Conservation (phyloP, 1,140 invertebrate species). For the Cotesia chilonis region DNA sequence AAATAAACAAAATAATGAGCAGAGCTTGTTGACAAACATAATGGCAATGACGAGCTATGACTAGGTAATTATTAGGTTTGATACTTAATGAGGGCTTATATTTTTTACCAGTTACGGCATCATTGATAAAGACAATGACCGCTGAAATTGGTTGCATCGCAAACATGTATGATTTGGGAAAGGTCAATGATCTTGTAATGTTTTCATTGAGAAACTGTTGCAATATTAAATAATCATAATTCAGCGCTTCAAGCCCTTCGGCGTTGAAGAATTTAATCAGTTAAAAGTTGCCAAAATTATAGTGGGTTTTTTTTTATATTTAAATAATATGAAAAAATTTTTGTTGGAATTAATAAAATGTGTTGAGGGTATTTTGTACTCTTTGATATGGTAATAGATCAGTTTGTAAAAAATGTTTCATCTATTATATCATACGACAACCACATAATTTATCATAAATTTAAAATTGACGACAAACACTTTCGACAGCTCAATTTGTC, state of each 20-base stretch:
- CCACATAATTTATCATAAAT: too few relatives aligned
- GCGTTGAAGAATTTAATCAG: neutral
- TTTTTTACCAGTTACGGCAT: neutral
- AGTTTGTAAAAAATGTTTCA: too few relatives aligned
- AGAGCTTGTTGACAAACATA: neutral
- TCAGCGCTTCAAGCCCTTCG: too few relatives aligned
- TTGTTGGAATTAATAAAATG: too few relatives aligned
- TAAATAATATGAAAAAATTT: too few relatives aligned
- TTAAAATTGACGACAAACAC: too few relatives aligned
- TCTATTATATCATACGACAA: too few relatives aligned
- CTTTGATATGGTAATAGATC: too few relatives aligned
- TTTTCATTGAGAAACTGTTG: constrained; percentile 11
- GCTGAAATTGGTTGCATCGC: neutral
- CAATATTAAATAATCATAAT: neutral
- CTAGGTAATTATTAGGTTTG: neutral
- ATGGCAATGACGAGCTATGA: neutral
- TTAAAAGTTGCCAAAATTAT: too few relatives aligned
- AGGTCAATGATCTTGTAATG: constrained; percentile 1
- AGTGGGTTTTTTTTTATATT: too few relatives aligned
- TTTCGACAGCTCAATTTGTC: too few relatives aligned
- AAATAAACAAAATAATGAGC: neutral
- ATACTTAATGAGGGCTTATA: neutral
- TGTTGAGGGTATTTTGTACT: too few relatives aligned
- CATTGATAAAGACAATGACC: neutral
- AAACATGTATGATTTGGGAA: neutral